Base-by-base conservation (phyloP, 23 tunicate genomes). In the Trididemnum nubilum region DNA sequence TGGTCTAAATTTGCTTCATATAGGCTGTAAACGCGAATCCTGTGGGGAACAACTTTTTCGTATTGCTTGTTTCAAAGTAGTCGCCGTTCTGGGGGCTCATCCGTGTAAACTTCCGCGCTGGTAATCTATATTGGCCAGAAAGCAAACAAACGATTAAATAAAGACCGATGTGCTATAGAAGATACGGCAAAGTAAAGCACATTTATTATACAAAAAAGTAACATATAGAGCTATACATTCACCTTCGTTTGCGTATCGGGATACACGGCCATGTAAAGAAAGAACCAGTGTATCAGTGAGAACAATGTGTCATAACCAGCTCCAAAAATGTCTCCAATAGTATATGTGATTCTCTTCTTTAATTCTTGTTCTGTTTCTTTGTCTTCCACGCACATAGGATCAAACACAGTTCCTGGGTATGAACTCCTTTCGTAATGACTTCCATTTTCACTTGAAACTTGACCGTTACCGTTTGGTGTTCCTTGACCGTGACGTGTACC, bases 261-360 rank as follows among this genome's bases (percentile, higher is more conserved):
- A 37, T 27, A 78, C 1, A 58, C 90, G 26, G 90, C 90, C 79
- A 85, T 54, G 61, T 85, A 85, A 61, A 85, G 54, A 19, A 78
- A 40, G 18, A 84, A 28, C 90, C 90, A 85, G 1, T 34, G 36
- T 2, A 85, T 23, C 37, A 54, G n/a, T 0, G 83, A 51, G 73
- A 60, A 52, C 60, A 71, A 18, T 19, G 90, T 85, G 39, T 85
- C 90, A 36, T 78, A 85, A 7, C 90, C 90, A 69, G 90, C 90
- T 9, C 90, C 90, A 60, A 85, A 85, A 9, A 78, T 69, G 39
- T 85, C 90, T 37, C 83, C 79, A 35, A 49, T 71, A 9, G 59
- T 36, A 61, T 51, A 78, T 19, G 71, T 64, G 0, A 85, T 85
- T 34, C 90, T 51, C 70, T 21, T 52, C 33, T 29, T 52, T 9